Evolutionary conservation across 2,113 vertebrate genomes (phyloP).

Genomic region (Callionymus lyra): DNA sequence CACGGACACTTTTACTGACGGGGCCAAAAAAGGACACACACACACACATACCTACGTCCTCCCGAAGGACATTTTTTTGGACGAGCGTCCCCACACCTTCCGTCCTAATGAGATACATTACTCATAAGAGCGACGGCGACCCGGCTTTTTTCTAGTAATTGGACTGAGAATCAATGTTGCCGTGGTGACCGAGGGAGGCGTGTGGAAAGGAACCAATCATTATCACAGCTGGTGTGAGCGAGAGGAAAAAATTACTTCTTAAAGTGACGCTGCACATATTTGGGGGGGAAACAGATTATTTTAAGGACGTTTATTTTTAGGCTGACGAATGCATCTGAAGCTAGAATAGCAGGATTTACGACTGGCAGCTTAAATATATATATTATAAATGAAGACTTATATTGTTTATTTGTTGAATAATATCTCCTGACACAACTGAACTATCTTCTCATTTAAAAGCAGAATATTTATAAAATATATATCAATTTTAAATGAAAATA

Average conservation of each 20-base stretch:
- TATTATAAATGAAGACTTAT: no score
- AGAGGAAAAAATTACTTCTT: conserved; percentile 16
- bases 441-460: no score
- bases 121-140: conserved; percentile 31
- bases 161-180: conserved; percentile 61
- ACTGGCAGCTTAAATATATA: no score
- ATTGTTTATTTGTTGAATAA: no score
- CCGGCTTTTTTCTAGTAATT: conserved; percentile 39
- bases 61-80: conserved; percentile 15
- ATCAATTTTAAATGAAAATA: no score
- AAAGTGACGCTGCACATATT: conserved; percentile 10
- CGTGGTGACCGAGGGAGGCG: conserved; percentile 43
- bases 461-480: no score
- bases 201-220: conserved; percentile 39
- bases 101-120: conserved; percentile 41
- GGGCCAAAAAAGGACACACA: no score
- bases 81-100: not conserved
- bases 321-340: no score
- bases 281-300: not conserved
- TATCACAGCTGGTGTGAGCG: conserved; percentile 15
- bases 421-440: no score
- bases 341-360: no score
- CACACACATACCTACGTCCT: not conserved
- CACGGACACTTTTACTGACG: no score
- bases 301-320: no score